These are phyloP conservation scores for Calyptommatus sinebrachiatus DNA, from an alignment of 2,113 vertebrate species.

Conservation along the genomic window DNA sequence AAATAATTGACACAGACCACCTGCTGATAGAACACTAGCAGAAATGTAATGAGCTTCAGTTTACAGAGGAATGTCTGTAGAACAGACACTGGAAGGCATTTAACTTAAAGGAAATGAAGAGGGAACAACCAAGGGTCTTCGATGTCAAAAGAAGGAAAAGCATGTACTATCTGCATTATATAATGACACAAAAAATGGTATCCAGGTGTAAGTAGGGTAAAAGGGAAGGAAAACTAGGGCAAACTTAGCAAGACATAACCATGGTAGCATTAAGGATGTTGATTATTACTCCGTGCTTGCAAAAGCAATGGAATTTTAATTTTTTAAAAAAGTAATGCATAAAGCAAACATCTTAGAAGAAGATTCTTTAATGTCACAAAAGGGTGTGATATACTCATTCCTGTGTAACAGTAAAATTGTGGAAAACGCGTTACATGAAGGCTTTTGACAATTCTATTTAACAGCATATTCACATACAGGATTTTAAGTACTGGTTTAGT, in stretches of 20 bases:
- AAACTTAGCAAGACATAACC: neutral
- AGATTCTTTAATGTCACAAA: neutral
- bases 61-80: slow-evolving; percentile 47
- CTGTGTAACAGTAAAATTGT: neutral
- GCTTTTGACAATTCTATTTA: too few species aligned
- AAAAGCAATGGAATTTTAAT: neutral
- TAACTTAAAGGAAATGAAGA: slow-evolving; percentile 16
- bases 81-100: slow-evolving; percentile 26
- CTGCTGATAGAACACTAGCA: slow-evolving; percentile 57
- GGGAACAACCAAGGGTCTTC: slow-evolving; percentile 12
- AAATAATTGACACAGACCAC: slow-evolving; percentile 62
- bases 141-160: slow-evolving; percentile 25
- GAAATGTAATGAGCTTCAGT: slow-evolving; percentile 56
- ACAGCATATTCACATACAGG: too few species aligned
- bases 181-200: neutral
- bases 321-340: neutral
- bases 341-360: neutral
- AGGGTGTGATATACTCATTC: neutral
- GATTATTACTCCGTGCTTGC: neutral
- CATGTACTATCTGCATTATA: neutral
- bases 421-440: neutral
- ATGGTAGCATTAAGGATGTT: neutral
- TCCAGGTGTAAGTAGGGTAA: neutral
- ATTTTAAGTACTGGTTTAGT: too few species aligned
- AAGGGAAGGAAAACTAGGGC: neutral